phyloP scores from a whole-genome alignment of 2,113 vertebrate species.

The Phaethon lepturus region DNA sequence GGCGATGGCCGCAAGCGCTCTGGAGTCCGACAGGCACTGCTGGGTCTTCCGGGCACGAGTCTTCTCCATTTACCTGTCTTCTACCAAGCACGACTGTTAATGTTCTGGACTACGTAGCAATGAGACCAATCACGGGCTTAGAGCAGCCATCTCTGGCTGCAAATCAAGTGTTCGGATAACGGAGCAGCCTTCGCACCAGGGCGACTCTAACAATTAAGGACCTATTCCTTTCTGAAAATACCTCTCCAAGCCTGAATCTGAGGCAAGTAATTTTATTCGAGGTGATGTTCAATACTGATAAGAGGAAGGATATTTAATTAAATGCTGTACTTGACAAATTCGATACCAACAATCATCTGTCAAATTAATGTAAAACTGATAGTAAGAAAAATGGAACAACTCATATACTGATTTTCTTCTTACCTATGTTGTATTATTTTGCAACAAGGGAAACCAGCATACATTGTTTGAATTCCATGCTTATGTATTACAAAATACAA shows the following conservation, averaged over 20 bases:
- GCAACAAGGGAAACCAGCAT: neutral
- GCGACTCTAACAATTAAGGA: neutral
- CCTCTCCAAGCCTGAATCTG: neutral
- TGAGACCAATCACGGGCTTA: rapidly evolving
- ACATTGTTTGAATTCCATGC: neutral
- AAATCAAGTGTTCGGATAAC: neutral
- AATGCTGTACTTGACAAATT: neutral
- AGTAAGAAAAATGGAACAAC: neutral
- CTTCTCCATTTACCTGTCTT: neutral
- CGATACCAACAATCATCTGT: neutral
- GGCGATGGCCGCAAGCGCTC: rapidly evolving
- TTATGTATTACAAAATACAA: conserved; percentile 10
- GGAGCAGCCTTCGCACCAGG: neutral
- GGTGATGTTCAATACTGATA: neutral
- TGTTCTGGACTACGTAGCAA: rapidly evolving
- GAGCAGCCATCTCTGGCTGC: neutral
- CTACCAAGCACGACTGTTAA: rapidly evolving
- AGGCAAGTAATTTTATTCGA: neutral
- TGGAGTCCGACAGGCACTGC: neutral
- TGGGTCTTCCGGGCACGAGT: neutral
- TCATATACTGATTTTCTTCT: neutral
- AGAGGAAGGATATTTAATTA: conserved; percentile 29
- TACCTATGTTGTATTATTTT: neutral
- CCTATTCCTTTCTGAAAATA: neutral
- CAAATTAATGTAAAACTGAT: neutral